These are phyloP conservation scores for Drosophila yakuba DNA, from an alignment of 1,140 invertebrate species.

Conservation along the genomic window DNA sequence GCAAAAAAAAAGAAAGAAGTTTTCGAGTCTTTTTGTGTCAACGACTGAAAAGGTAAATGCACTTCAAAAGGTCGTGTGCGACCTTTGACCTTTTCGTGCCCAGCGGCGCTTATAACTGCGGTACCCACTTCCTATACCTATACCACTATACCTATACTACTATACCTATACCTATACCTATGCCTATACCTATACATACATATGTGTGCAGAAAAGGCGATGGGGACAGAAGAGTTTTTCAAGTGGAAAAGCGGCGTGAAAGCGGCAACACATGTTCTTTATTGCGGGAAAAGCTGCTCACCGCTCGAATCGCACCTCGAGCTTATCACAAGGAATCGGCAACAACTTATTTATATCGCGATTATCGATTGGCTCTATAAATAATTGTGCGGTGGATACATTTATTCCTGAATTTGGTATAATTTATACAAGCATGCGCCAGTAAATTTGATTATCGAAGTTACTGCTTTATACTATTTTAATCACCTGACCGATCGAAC, in stretches of 20 bases:
- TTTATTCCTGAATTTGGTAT: too few relatives aligned
- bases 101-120: slow-evolving; percentile 40
- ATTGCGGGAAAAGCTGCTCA: slow-evolving; percentile 11
- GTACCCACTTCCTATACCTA: not conserved
- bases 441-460: not conserved
- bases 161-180: too few relatives aligned
- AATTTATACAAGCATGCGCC: too few relatives aligned
- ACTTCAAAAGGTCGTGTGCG: slow-evolving; percentile 38
- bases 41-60: slow-evolving; percentile 76
- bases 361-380: slow-evolving; percentile 43
- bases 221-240: slow-evolving; percentile 23
- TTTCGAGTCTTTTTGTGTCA: slow-evolving; percentile 49
- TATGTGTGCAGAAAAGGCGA: slow-evolving; percentile 1
- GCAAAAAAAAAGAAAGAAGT: slow-evolving; percentile 8
- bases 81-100: slow-evolving; percentile 74
- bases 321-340: slow-evolving; percentile 15
- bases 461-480: not conserved
- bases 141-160: too few relatives aligned
- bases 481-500: slow-evolving; percentile 11
- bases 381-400: slow-evolving; percentile 4
- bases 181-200: too few relatives aligned
- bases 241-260: slow-evolving; percentile 72
- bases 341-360: slow-evolving; percentile 38
- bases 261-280: slow-evolving; percentile 47
- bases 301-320: not conserved